Base-by-base conservation (phyloP, 2,113 vertebrate species). In the Rhinopithecus roxellana region DNA sequence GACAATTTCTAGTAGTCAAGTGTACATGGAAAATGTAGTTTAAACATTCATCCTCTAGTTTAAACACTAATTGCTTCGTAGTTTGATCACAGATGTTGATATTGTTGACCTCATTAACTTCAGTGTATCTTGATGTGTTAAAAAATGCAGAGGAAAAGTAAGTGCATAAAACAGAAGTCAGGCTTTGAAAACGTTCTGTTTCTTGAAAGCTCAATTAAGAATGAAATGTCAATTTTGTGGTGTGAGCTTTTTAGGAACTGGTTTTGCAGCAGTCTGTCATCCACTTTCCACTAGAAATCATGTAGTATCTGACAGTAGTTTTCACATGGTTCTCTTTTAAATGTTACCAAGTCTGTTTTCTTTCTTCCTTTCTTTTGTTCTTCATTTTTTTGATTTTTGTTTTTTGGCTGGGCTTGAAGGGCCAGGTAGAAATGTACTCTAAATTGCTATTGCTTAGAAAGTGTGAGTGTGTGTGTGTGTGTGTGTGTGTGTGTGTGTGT, bases 141-240 rank as follows among this genome's bases (percentile, higher is more conserved):
- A 97, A 97, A 97, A 94, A 97, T 91, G 20, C 18, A 43, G 57
- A 91, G 83, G 70, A 50, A 80, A 98, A 95, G 61, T 85, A 85
- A 94, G 80, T 86, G 67, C 81, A 85, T 48, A 92, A 93, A 89
- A 90, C 40, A 78, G 23, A 94, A 97, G 96, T 75, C 74, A 91
- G 48, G 17, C 23, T 80, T 91, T 48, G 72, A 79, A 95, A 95
- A 95, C 75, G 35, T 45, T 95, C 48, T 86, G 67, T 97, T 50
- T 94, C 52, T 96, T 96, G 77, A 97, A 95, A 97, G 87, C 83
- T 97, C 90, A 94, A 80, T 98, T 96, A 97, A 85, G 80, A 97
- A 72, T 90, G 80, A 95, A 96, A 86, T 94, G 78, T 92, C 87
- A 86, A 7, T 79, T 97, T 93, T 79, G 67, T 59, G 93, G n/a